Conservation (phyloP, 2,888 invertebrate species). For the Helobdella robusta region DNA sequence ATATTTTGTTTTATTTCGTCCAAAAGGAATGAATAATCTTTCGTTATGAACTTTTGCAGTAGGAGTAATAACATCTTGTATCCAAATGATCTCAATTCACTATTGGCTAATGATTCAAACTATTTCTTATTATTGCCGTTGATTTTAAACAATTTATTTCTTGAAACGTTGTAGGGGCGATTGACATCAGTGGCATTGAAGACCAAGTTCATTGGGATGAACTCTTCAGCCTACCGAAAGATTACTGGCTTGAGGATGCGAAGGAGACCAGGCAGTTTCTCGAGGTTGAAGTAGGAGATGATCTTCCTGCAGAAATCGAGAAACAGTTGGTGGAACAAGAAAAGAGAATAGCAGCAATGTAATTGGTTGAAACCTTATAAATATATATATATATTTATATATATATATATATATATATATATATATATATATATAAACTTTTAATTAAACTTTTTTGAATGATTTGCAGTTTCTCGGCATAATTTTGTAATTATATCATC, state of each 20-base stretch:
- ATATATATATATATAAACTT: constrained; percentile 21
- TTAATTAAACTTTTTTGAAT: background rate
- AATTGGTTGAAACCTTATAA: background rate
- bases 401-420: constrained; percentile 27
- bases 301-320: constrained; percentile 66
- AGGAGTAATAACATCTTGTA: too few relatives aligned
- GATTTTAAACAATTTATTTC: too few relatives aligned
- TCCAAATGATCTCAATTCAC: too few relatives aligned
- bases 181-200: constrained; percentile 29
- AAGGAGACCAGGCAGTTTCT: constrained; percentile 73
- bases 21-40: too few relatives aligned
- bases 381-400: constrained; percentile 23
- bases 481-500: too few relatives aligned
- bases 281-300: constrained; percentile 74
- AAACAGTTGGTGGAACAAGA: constrained; percentile 56
- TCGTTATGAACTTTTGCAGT: too few relatives aligned
- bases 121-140: too few relatives aligned
- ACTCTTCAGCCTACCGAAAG: constrained; percentile 72
- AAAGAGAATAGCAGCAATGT: constrained; percentile 25
- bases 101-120: too few relatives aligned
- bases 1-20: too few relatives aligned
- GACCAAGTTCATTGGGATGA: constrained; percentile 54
- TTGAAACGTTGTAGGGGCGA: too few relatives aligned
- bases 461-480: constrained; percentile 1
- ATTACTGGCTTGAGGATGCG: constrained; percentile 76